Base-by-base conservation (phyloP, 2,888 invertebrate genomes). In the Ornithoptera alexandrae region DNA sequence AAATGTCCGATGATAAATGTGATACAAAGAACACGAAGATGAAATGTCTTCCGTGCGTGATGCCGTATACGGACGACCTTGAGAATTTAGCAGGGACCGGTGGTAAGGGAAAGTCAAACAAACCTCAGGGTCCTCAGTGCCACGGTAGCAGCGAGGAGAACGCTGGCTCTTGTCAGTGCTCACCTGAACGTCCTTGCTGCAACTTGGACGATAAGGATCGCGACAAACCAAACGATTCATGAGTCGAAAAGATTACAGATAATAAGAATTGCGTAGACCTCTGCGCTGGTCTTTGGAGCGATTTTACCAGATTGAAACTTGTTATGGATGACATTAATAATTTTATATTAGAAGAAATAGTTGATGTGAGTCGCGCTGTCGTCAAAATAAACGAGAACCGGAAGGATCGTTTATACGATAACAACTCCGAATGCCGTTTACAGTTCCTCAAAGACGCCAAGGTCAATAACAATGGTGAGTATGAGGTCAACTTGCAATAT, bases 31-130 rank as follows among this genome's bases (percentile, higher is more conserved):
- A 76, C 12, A 68, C 72, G 12, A 74, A 75, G 5, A 75, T 74
- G 17, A 77, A 78, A 67, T 82, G 81, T 59, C 59, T 78, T 1
- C 79, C 83, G 0, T 81, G 81, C 65, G 39, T 81, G 0, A 67
- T 72, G 20, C 74, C 76, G 0, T 72, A 71, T 12, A 36, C 72
- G 6, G 71, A 76, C 12, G 63, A 65, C 10, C 17, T 62, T 18
- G 65, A 42, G 18, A 65, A 57, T 10, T 24, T 57, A 17, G 72
- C 30, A 1, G 59, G 53, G 36, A 64, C 12, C 30, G 65, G 1
- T 18, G 70, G 0, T 56, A 71, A 39, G 71, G 70, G 0, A 58
- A 74, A 61, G 72, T 74, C 39, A 60, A 56, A 18, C 20, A 64
- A 59, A 65, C 12, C 56, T 18, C 64, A 69, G 71, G 65, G 56